phyloP scores from a whole-genome alignment of 1,140 invertebrate genomes.

The Tenebrio molitor region DNA sequence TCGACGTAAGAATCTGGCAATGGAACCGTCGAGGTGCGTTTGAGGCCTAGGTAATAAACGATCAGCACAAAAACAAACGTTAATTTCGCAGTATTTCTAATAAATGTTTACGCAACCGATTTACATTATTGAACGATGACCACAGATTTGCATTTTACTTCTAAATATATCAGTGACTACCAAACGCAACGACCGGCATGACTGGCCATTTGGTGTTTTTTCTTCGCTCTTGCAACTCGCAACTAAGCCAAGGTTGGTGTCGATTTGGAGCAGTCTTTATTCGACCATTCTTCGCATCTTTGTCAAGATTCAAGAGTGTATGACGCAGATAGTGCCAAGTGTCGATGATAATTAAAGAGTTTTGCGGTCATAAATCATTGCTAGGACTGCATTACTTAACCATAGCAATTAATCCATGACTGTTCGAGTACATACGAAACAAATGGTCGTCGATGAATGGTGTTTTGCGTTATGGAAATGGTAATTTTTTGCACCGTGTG shows the following conservation, averaged over 20 bases:
- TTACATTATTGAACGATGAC: conserved; percentile 59
- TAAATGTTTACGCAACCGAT: conserved; percentile 56
- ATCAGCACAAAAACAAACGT: conserved; percentile 9
- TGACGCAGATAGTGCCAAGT: not conserved
- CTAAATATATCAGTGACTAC: conserved; percentile 57
- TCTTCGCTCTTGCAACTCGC: not conserved
- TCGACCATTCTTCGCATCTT: too few relatives aligned
- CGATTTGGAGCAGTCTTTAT: not conserved
- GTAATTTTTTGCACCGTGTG: conserved; percentile 6
- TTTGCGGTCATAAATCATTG: conserved; percentile 13
- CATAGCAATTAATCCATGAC: conserved; percentile 15
- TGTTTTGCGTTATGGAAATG: conserved; percentile 11
- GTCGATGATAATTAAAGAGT: conserved; percentile 17
- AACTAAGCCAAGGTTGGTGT: conserved; percentile 16
- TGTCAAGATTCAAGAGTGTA: too few relatives aligned
- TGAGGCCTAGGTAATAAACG: not conserved
- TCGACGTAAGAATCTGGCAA: not conserved
- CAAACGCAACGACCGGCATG: conserved; percentile 6
- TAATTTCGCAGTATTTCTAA: conserved; percentile 9
- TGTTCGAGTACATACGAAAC: not conserved
- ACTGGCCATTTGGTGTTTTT: conserved; percentile 6
- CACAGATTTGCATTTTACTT: conserved; percentile 48
- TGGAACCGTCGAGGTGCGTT: not conserved
- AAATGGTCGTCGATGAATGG: conserved; percentile 4
- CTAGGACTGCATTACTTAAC: not conserved